Percentiles rank a stretch among this genome's conserved stretches.
phyloP scores from a whole-genome alignment of 1,140 invertebrate species.

The Sycophila sp. region DNA sequence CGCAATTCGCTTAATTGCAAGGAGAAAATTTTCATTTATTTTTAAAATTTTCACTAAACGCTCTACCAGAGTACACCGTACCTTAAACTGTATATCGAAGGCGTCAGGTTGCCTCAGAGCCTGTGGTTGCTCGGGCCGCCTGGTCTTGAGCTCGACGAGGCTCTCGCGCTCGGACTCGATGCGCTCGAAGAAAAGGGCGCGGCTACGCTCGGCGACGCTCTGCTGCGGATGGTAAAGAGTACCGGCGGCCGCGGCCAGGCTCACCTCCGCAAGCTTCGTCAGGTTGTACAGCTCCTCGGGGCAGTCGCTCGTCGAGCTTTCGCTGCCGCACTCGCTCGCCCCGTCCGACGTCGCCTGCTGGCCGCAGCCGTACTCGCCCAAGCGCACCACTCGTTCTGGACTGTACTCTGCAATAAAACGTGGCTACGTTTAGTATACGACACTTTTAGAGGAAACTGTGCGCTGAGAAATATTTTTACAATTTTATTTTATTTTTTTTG shows the following conservation, averaged over 20 bases:
- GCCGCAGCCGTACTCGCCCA: slow-evolving; percentile 56
- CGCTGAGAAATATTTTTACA: neutral
- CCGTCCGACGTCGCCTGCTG: slow-evolving; percentile 61
- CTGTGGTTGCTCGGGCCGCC: slow-evolving; percentile 7
- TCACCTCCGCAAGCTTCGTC: slow-evolving; percentile 79
- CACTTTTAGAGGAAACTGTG: no score
- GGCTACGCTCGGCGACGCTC: neutral
- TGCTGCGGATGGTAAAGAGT: slow-evolving; percentile 55
- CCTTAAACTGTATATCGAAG: no score
- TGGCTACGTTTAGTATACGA: neutral
- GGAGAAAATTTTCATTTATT: no score
- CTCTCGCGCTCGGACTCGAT: slow-evolving; percentile 59
- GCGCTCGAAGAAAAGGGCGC: slow-evolving; percentile 40
- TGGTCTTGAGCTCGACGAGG: slow-evolving; percentile 43
- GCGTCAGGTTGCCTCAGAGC: no score
- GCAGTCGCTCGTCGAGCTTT: slow-evolving; percentile 64
- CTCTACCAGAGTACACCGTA: no score
- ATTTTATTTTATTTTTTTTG: neutral
- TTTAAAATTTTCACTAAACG: no score
- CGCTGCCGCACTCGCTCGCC: slow-evolving; percentile 62
- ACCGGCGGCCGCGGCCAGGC: slow-evolving; percentile 72
- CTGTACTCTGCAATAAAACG: slow-evolving; percentile 55
- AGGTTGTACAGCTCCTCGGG: slow-evolving; percentile 80
- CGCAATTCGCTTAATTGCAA: no score
- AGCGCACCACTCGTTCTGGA: slow-evolving; percentile 54